Base-by-base conservation (phyloP, 2,113 vertebrate species). In the Elephantulus edwardii region DNA sequence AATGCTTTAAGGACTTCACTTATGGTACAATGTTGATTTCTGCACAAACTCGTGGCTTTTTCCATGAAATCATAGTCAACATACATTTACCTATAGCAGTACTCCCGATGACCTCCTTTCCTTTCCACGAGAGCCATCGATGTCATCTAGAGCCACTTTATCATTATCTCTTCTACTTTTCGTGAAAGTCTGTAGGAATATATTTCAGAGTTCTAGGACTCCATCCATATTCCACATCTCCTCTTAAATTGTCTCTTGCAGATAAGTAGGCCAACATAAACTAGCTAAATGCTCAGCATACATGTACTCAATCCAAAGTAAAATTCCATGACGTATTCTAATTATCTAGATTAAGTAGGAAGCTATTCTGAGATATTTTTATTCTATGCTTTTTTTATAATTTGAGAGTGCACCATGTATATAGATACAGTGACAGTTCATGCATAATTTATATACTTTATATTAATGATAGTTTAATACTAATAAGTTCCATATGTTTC, bases 221-320 rank as follows among this genome's bases (percentile, higher is more conserved):
- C 8, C 64, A 83, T 83, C 66, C 58, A 52, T 89, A 83, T 90
- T 46, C 83, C 12, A 56, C 33, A n/a, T 56, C 89, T 85, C 74
- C 35, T 88, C 82, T 88, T 48, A 88, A 91, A 90, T 68, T 76
- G 35, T 88, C 79, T 86, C 30, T 70, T 76, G 33, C 33, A 56
- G 83, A 90, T 88, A 91, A 86, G 83, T 60, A 91, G 74, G 92
- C 78, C n/a, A 33, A 92, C 91, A 89, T 72, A 82, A 80, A 71
- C 28, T 58, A 74, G 56, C 64, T 90, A 93, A 91, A 75, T 68
- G 64, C 60, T 88, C 48, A 44, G 11, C 40, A 82, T 68, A 35
- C 33, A 56, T 74, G 13, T 2, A 12, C n/a, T 68, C 87, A 72
- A 33, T 83, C 19, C 88, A 88, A 95, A 76, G 22, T 62, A 82